Evolutionary conservation across 2,888 invertebrate genomes (phyloP), one percentile per base, ranked within the genome.

Genomic region (Choristoneura rosaceana): DNA sequence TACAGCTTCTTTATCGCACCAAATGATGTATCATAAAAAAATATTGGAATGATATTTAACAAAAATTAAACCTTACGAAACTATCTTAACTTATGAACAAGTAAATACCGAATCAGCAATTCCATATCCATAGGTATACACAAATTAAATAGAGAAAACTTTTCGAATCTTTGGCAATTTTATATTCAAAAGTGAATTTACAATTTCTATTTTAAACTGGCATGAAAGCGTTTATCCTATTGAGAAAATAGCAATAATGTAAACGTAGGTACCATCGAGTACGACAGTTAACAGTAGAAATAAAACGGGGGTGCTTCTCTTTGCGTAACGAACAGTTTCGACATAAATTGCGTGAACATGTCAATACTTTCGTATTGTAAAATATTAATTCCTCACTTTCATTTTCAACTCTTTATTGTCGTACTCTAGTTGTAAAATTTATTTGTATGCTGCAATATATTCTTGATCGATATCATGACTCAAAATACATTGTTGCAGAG

Each of bases 151-250:
- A 66, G 45, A 80, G 81, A 83, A 89, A 88, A 92, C 90, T 90
- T 90, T 87, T 90, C 87, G 85, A 85, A 88, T 93, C 93, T 94
- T 94, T 93, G 93, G 93, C 93, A 93, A 92, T 92, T 91, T 91
- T 85, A 83, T 87, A 90, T 92, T 93, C 91, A 93, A 94, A 93
- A 92, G 93, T 93, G 93, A 87, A 90, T 93, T 94, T 92, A 91
- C 93, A 94, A 93, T 93, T 90, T 84, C 79, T 82, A 78, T 83
- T 81, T 84, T 79, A 88, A 89, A 91, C 86, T 89, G 87, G 88
- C 89, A 77, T 88, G 75, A 80, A 89, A 91, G 91, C 90, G 79
- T 83, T 85, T 88, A 88, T 83, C 81, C 90, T 92, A 92, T 91
- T 91, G 89, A 91, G 86, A 89, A 84, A 88, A 83, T 91, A 90